Base-by-base conservation (phyloP, 1,140 invertebrate species). In the Listronotus oregonensis region DNA sequence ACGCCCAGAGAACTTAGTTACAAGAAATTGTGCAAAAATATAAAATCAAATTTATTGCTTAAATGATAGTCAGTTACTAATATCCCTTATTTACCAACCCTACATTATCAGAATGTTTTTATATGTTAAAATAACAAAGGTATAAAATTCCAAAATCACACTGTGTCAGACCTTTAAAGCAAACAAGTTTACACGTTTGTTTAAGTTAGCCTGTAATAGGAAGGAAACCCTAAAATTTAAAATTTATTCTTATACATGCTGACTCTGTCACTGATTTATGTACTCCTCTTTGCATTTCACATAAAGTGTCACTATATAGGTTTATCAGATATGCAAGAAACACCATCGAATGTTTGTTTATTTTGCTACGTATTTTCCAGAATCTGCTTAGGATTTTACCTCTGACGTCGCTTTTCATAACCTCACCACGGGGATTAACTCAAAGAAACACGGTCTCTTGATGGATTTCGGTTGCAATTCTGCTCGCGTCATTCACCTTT, bases 341-440 rank as follows among this genome's bases (percentile, higher is more conserved):
- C 54, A 57, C 54, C 54, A 57, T 57, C 54, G 39, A 44, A 39
- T 57, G 54, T 57, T 57, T 54, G 51, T 54, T 34, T 57, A 44
- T 57, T 57, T 57, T 57, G 42, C 54, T 40, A 57, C 44, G 54
- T 57, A 44, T 57, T 57, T 44, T 37, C 39, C 42, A 15, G 42
- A 57, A 57, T 57, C 54, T 57, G 54, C 54, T 57, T 57, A 57
- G 54, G 18, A 40, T 37, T 54, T 55, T 57, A 44, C 39, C 18
- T 32, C 54, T 43, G 54, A 44, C 18, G 54, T 39, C 21, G 18
- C 54, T 57, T 57, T 57, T 57, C 54, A 57, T 57, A 57, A 44
- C 54, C 54, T 44, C 17, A 57, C 37, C 54, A 31, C 21, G 7
- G 15, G 49, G 49, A 51, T 37, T 37, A 37, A 9, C 34, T 37